Percentiles rank a stretch among this genome's conserved stretches.
These are phyloP conservation scores for Plagodis dolabraria DNA, from an alignment of 2,888 invertebrate genomes.

Conservation along the genomic window DNA sequence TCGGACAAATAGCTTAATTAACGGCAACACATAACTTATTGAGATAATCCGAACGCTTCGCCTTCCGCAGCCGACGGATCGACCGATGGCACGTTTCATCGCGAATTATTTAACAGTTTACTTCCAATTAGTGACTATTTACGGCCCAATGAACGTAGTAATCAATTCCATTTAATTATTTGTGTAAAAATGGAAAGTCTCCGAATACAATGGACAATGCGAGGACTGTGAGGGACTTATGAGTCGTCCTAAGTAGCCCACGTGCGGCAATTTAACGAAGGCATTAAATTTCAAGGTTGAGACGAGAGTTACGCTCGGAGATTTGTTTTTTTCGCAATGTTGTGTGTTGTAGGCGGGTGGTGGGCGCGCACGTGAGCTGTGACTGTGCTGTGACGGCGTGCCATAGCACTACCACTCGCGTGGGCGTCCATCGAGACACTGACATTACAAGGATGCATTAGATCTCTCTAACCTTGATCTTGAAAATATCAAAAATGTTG, in stretches of 20 bases:
- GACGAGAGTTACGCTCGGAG: slow-evolving; percentile 68
- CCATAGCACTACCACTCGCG: slow-evolving; percentile 66
- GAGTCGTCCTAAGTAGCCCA: slow-evolving; percentile 62
- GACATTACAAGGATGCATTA: slow-evolving; percentile 28
- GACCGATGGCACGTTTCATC: slow-evolving; percentile 37
- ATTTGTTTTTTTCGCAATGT: slow-evolving; percentile 81
- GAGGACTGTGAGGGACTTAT: slow-evolving; percentile 49
- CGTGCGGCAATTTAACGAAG: slow-evolving; percentile 73
- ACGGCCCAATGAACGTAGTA: slow-evolving; percentile 15
- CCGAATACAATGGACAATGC: slow-evolving; percentile 66
- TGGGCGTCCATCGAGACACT: slow-evolving; percentile 72
- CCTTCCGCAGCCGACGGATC: slow-evolving; percentile 26
- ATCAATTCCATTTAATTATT: slow-evolving; percentile 35
- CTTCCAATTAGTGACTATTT: slow-evolving; percentile 35
- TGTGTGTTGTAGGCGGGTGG: slow-evolving; percentile 76
- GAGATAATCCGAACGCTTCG: slow-evolving; percentile 67
- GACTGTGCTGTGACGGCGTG: slow-evolving; percentile 51
- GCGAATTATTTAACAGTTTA: slow-evolving; percentile 34
- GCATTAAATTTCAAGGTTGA: slow-evolving; percentile 80
- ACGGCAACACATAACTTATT: slow-evolving; percentile 73
- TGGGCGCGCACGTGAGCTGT: slow-evolving; percentile 80
- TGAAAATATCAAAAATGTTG: slow-evolving; percentile 31
- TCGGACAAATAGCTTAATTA: slow-evolving; percentile 85
- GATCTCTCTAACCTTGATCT: slow-evolving; percentile 47
- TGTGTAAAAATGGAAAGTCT: slow-evolving; percentile 45